Conservation (phyloP, 2,113 vertebrate species). For the Euleptes europaea region DNA sequence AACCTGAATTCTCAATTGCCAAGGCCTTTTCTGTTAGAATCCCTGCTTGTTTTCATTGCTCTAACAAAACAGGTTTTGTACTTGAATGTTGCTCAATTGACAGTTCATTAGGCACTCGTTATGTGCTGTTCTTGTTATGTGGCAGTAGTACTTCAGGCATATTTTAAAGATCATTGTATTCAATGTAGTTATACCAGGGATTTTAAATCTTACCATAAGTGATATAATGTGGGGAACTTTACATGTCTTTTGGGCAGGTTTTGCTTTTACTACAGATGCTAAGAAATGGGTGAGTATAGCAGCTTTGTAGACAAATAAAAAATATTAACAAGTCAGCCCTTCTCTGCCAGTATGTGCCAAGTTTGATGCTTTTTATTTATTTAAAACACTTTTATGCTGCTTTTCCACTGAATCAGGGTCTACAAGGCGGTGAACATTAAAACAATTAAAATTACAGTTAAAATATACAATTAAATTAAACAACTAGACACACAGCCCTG, state of each 20-base stretch:
- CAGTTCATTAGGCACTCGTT: conserved; percentile 27
- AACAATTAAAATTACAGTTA: no score
- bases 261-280: background rate
- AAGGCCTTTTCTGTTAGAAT: conserved; percentile 35
- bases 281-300: background rate
- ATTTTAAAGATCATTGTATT: background rate
- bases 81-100: conserved; percentile 57
- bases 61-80: conserved; percentile 50
- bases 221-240: background rate
- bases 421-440: no score
- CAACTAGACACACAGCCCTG: no score
- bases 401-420: no score
- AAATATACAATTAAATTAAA: no score
- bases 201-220: background rate
- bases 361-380: no score
- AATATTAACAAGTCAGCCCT: background rate
- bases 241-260: background rate
- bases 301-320: background rate
- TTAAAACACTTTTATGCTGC: no score
- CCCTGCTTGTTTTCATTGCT: conserved; percentile 44
- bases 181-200: background rate
- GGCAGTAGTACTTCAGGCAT: background rate
- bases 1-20: conserved; percentile 57
- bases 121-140: conserved; percentile 4
- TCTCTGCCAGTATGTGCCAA: no score